Evolutionary conservation across 2,888 invertebrate species (phyloP), one percentile per base, ranked within the genome.

Genomic region (Chrysodeixis includens): DNA sequence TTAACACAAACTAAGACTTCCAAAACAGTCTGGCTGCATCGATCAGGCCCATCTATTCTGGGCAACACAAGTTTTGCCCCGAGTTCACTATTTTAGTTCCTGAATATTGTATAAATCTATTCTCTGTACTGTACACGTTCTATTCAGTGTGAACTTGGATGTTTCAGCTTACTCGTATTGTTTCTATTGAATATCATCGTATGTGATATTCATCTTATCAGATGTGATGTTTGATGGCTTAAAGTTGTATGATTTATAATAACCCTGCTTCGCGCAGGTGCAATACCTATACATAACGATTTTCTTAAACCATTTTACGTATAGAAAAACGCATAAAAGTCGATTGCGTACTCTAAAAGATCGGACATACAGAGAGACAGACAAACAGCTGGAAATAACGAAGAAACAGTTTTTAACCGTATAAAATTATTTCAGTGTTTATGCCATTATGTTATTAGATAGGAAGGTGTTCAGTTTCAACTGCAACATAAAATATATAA

Each of bases 51-150:
- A 14, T 65, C 70, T 82, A 75, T 82, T 82, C 78, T 63, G 35
- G 74, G 64, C 53, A 46, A 30, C 59, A 32, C 35, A 68, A 71
- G 65, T 75, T 77, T 58, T 69, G 66, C 68, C 54, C 16, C 32
- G 57, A 56, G 51, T 46, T 56, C 51, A 52, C 71, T 76, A 70
- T 79, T 83, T 74, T 64, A 70, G 70, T 32, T 69, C 56, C 56
- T 81, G 73, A 67, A 81, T 83, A 74, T 83, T 81, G 68, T 74
- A 81, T 81, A 70, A 78, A 66, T 22, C 69, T 66, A 60, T 77
- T 77, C 66, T 67, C 59, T 57, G 55, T 30, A 44, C 52, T 57
- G 58, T 56, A 62, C 12, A 14, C 35, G 26, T 53, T 59, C 22
- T 12, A 65, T 72, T 63, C 69, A 57, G 55, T 22, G 62, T 44